Percentiles rank a stretch among this genome's conserved stretches.
These are phyloP conservation scores for Hippocampus kuda DNA, from an alignment of 2,797 vertebrate species.

Conservation along the genomic window DNA sequence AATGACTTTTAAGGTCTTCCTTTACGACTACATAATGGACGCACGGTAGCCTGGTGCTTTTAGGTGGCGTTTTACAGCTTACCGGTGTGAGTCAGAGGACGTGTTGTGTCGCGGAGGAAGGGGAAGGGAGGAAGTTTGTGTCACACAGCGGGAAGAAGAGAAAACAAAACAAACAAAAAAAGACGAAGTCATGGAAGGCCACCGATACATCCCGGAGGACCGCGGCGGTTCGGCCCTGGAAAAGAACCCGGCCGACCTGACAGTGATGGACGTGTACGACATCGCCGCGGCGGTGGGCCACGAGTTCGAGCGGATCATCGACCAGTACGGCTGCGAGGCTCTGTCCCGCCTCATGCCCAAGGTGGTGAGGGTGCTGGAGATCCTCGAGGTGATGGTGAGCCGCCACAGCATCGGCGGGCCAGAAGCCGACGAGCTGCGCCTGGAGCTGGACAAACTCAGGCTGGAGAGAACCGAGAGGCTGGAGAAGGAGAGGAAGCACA, in stretches of 20 bases:
- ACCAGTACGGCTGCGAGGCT: conserved; percentile 90
- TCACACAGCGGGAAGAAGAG: conserved; percentile 20
- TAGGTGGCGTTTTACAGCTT: not conserved
- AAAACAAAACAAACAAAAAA: conserved; percentile 7
- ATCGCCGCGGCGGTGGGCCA: conserved; percentile 93
- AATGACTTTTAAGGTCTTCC: conserved; percentile 1
- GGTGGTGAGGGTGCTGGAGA: conserved; percentile 92
- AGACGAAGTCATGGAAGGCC: conserved; percentile 30
- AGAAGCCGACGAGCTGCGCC: conserved; percentile 88
- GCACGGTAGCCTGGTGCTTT: not conserved
- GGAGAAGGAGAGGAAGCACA: conserved; percentile 88
- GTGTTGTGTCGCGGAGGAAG: conserved; percentile 18
- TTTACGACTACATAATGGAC: not conserved
- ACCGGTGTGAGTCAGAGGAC: not conserved
- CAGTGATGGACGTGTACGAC: conserved; percentile 97
- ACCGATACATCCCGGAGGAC: conserved; percentile 61
- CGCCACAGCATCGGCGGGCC: conserved; percentile 77
- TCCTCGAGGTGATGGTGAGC: conserved; percentile 93
- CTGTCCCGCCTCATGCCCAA: conserved; percentile 92
- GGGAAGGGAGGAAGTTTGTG: conserved; percentile 44
- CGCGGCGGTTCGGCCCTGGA: conserved; percentile 77
- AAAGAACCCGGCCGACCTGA: conserved; percentile 90
- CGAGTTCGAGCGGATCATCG: conserved; percentile 95
- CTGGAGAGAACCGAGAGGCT: conserved; percentile 85
- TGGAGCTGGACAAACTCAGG: conserved; percentile 89